Percentiles rank a stretch among this genome's conserved stretches.
Conservation (phyloP, 2,797 vertebrate species). For the Xiphophorus birchmanni region DNA sequence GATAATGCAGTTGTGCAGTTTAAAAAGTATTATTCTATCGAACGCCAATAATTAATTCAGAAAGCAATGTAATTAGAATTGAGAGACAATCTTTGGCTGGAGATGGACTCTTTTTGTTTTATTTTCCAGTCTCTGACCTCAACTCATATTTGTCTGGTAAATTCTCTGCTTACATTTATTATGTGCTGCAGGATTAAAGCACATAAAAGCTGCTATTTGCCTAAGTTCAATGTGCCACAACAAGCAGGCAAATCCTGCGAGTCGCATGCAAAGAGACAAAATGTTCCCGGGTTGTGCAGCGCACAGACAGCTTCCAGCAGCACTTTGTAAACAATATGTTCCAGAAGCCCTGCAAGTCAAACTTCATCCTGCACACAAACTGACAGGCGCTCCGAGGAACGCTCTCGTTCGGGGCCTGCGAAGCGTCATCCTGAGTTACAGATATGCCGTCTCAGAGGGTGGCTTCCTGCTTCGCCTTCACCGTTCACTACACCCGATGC, state of each 20-base stretch:
- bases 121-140: not conserved
- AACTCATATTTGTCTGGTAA: not conserved
- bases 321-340: slow-evolving; percentile 49
- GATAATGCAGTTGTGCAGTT: not conserved
- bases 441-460: slow-evolving; percentile 40
- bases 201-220: slow-evolving; percentile 43
- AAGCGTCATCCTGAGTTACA: slow-evolving; percentile 48
- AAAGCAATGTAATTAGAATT: not conserved
- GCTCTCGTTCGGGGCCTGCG: slow-evolving; percentile 56
- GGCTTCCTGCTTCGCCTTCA: slow-evolving; percentile 37
- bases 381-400: slow-evolving; percentile 38
- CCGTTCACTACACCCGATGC: slow-evolving; percentile 13
- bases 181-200: slow-evolving; percentile 1
- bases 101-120: not conserved
- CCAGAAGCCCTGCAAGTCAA: slow-evolving; percentile 58
- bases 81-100: not conserved
- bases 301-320: slow-evolving; percentile 30
- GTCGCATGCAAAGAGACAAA: slow-evolving; percentile 37
- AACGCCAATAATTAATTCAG: not conserved
- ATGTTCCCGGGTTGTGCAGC: not conserved
- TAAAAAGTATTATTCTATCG: not conserved
- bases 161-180: not conserved
- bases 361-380: slow-evolving; percentile 45
- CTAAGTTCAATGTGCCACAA: slow-evolving; percentile 15
- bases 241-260: slow-evolving; percentile 39